A percentile compares a stretch with the other conserved stretches of the same genome.
These are phyloP conservation scores for Varanus salvator DNA, from an alignment of 2,113 vertebrate species.

Conservation along the genomic window DNA sequence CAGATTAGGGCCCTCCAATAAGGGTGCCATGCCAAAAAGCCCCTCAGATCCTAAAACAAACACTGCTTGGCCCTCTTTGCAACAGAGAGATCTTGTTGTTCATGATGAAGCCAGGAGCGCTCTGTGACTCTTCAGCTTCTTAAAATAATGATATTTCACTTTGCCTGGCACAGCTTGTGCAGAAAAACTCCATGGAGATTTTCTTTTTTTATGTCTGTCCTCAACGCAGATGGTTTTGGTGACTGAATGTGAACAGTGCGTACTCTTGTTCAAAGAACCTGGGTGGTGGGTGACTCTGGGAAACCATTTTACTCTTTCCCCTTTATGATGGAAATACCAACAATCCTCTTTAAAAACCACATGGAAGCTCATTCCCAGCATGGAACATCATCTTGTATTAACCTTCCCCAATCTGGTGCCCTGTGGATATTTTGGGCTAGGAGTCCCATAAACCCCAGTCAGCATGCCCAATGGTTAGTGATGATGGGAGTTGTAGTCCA, in stretches of 20 bases:
- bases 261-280: slow-evolving; percentile 13
- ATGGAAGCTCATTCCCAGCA: neutral
- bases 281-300: slow-evolving; percentile 8
- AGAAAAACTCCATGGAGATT: slow-evolving; percentile 20
- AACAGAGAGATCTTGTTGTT: neutral
- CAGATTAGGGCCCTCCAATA: no score
- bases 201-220: slow-evolving; percentile 1
- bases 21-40: neutral
- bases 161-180: slow-evolving; percentile 8
- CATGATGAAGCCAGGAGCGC: neutral
- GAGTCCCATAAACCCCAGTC: neutral
- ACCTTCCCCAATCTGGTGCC: neutral
- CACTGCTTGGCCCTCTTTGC: neutral
- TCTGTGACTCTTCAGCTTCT: neutral
- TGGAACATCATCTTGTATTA: neutral
- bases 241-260: slow-evolving; percentile 26
- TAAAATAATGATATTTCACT: slow-evolving; percentile 11
- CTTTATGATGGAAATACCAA: neutral
- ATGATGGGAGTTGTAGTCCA: neutral
- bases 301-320: neutral
- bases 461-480: neutral
- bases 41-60: neutral
- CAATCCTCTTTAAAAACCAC: neutral
- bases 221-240: slow-evolving; percentile 14
- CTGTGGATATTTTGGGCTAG: neutral